Conservation (phyloP, 2,113 vertebrate genomes). For the Bos indicus region DNA sequence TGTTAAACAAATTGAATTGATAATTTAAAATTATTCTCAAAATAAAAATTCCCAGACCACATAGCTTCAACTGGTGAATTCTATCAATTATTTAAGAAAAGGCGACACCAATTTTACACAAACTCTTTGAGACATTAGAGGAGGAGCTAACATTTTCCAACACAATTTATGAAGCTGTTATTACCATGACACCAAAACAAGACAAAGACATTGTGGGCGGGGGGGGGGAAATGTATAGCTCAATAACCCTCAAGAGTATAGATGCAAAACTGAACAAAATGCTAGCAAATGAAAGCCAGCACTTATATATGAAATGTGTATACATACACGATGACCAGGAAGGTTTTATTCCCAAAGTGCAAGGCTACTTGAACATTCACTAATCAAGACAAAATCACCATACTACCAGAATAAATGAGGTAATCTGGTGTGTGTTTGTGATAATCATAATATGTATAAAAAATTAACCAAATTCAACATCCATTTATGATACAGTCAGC, state of each 20-base stretch:
- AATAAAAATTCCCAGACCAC: constrained; percentile 15
- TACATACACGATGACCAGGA: neutral
- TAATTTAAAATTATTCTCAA: constrained; percentile 26
- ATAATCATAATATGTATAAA: neutral
- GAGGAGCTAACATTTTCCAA: neutral
- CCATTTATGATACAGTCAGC: neutral
- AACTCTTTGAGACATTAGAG: neutral
- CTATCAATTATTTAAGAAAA: constrained; percentile 7
- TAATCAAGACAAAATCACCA: neutral
- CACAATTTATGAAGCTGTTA: neutral
- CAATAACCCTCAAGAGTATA: neutral
- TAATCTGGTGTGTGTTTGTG: neutral
- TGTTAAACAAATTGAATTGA: constrained; percentile 42
- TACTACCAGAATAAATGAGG: neutral
- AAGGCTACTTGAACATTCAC: neutral
- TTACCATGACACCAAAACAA: neutral
- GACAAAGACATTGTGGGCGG: neutral
- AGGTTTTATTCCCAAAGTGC: neutral
- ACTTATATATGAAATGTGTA: neutral
- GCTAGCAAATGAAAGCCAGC: neutral
- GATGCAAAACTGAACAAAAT: neutral
- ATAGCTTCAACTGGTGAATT: neutral
- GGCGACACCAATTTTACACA: neutral
- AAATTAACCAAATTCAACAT: neutral
- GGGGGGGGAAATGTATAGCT: neutral